Percentiles rank a stretch among this genome's conserved stretches.
phyloP scores from a whole-genome alignment of 2,113 vertebrate genomes.

The Amazona guildingii region DNA sequence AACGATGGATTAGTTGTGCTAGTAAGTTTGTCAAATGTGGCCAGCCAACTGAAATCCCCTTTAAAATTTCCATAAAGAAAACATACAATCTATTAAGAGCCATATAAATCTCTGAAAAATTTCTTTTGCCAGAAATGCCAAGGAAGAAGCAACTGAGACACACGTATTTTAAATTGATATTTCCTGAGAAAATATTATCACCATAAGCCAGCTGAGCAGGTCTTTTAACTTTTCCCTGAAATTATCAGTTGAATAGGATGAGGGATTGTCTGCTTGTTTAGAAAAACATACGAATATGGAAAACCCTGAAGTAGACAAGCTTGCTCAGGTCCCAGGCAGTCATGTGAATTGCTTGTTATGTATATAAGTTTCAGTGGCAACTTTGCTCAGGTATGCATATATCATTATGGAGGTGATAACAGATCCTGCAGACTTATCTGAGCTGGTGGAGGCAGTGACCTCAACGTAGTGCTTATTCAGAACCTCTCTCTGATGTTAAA shows the following conservation, averaged over 20 bases:
- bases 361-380: not conserved
- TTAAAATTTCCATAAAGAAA: not conserved
- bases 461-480: not conserved
- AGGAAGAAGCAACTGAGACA: not conserved
- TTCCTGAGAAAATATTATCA: constrained; percentile 21
- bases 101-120: not conserved
- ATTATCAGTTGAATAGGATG: not conserved
- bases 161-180: not conserved
- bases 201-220: not conserved
- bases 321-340: not conserved
- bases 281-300: not conserved
- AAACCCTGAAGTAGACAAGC: not conserved
- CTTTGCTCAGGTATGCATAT: not conserved
- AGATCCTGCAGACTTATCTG: not conserved
- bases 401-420: not conserved
- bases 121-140: constrained; percentile 8
- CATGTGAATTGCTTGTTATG: not conserved
- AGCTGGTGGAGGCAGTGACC: not conserved
- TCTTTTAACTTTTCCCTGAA: not conserved
- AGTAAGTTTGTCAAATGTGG: not conserved
- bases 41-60: not conserved
- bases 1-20: constrained; percentile 6
- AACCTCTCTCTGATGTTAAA: not conserved
- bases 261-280: not conserved
- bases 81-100: not conserved